These are phyloP conservation scores for Xiphophorus birchmanni DNA, from an alignment of 2,797 vertebrate species.

Conservation along the genomic window DNA sequence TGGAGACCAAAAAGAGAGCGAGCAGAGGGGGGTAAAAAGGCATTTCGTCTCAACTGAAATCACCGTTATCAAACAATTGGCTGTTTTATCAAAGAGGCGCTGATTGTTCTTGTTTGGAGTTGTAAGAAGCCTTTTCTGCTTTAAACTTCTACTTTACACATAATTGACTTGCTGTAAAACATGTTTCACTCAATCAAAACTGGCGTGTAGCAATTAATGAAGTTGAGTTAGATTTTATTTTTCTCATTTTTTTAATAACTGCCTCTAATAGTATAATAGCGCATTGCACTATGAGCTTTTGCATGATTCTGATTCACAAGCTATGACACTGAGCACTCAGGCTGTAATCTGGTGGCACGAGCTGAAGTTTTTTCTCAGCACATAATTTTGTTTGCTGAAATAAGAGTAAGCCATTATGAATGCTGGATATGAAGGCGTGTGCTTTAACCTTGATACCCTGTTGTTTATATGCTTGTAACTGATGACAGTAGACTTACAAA, in stretches of 20 bases:
- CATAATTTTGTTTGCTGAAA: neutral
- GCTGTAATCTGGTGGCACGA: neutral
- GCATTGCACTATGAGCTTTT: neutral
- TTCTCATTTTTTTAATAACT: neutral
- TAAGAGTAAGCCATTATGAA: neutral
- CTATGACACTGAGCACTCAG: neutral
- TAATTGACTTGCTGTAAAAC: conserved; percentile 36
- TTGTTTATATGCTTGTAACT: neutral
- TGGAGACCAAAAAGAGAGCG: conserved; percentile 1
- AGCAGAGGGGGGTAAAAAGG: neutral
- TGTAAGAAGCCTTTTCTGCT: conserved; percentile 23
- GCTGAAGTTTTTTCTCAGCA: neutral
- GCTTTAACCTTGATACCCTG: neutral
- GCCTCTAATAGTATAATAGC: neutral
- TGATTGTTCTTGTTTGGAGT: conserved; percentile 16
- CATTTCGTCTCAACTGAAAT: neutral
- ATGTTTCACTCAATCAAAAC: conserved; percentile 11
- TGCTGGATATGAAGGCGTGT: neutral
- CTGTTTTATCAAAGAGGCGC: conserved; percentile 22
- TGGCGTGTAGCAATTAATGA: neutral
- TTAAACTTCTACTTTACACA: conserved; percentile 24
- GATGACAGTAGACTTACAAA: neutral
- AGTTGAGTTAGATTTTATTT: neutral
- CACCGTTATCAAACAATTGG: conserved; percentile 4
- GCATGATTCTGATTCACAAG: neutral